These are phyloP conservation scores for Sigmodon hispidus DNA, from an alignment of 2,113 vertebrate genomes.

Conservation along the genomic window DNA sequence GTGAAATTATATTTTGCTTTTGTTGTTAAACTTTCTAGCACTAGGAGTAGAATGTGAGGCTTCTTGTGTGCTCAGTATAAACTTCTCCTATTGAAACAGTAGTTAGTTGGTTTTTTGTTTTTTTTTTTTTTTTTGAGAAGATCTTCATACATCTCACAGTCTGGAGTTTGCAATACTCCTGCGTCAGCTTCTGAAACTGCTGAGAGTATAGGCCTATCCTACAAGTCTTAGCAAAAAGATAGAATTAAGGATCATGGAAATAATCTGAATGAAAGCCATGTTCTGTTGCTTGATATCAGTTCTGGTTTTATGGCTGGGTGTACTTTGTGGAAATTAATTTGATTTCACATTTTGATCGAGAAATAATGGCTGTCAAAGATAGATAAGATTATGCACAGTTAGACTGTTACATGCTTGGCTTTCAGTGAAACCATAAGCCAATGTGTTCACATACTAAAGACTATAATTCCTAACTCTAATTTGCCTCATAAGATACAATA, in stretches of 20 bases:
- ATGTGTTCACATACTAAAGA: background rate
- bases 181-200: background rate
- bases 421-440: background rate
- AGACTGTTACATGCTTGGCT: background rate
- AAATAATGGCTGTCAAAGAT: background rate
- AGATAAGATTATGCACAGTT: background rate
- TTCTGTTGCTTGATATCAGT: background rate
- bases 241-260: background rate
- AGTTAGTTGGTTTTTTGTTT: too few species aligned
- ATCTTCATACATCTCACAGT: background rate
- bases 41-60: background rate
- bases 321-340: background rate
- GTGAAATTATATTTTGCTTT: background rate
- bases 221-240: background rate
- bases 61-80: too few species aligned
- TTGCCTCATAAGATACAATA: background rate
- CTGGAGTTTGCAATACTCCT: background rate
- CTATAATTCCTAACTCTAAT: background rate
- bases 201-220: background rate
- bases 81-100: too few species aligned
- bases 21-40: background rate
- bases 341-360: background rate
- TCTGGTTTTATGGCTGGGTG: background rate
- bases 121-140: too few species aligned
- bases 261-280: background rate